A percentile compares a stretch with the other conserved stretches of the same genome.
Evolutionary conservation across 2,888 invertebrate species (phyloP).

Genomic region (Xanthia togata): DNA sequence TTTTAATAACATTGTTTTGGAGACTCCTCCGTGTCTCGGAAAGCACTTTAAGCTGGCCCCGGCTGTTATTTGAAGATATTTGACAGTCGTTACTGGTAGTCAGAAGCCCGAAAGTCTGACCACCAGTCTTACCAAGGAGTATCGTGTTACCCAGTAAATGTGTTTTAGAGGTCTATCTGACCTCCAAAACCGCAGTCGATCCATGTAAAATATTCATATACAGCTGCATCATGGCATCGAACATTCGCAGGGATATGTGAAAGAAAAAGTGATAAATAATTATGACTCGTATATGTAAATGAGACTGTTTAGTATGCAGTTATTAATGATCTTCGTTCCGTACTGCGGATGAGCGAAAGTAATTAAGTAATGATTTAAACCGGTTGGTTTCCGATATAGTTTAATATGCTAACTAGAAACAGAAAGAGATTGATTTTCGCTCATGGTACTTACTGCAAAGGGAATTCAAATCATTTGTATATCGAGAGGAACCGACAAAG

Average conservation of each 20-base stretch:
- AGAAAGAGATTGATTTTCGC: slow-evolving; percentile 28
- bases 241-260: slow-evolving; percentile 30
- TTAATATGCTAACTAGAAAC: slow-evolving; percentile 49
- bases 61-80: not conserved
- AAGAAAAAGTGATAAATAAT: slow-evolving; percentile 56
- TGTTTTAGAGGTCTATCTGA: not conserved
- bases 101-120: not conserved
- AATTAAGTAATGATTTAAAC: slow-evolving; percentile 44
- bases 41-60: not conserved
- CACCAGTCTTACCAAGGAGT: not conserved
- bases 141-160: not conserved
- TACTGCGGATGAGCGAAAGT: slow-evolving; percentile 54
- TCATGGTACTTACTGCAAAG: slow-evolving; percentile 1
- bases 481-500: not conserved
- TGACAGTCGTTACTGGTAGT: not conserved
- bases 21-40: not conserved
- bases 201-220: not conserved
- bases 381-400: slow-evolving; percentile 53
- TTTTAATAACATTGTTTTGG: not conserved
- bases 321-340: slow-evolving; percentile 48
- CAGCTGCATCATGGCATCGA: slow-evolving; percentile 12
- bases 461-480: not conserved
- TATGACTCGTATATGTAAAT: slow-evolving; percentile 44
- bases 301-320: slow-evolving; percentile 39
- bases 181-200: not conserved